Percentiles rank a stretch among this genome's conserved stretches.
Evolutionary conservation across 2,797 vertebrate genomes (phyloP).

Genomic region (Urocyon cinereoargenteus): DNA sequence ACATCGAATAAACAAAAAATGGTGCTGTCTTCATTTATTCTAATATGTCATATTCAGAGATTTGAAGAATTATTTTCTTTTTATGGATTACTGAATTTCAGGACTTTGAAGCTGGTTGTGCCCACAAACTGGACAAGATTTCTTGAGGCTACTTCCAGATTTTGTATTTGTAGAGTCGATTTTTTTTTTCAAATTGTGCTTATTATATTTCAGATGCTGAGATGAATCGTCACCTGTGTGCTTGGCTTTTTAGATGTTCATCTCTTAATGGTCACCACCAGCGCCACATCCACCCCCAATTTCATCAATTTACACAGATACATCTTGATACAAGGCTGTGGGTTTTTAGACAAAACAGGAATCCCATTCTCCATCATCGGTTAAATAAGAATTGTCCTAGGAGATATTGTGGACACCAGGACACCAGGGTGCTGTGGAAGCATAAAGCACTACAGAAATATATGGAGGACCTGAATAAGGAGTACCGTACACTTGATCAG

Average conservation of each 20-base stretch:
- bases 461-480: constrained; percentile 88
- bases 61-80: constrained; percentile 48
- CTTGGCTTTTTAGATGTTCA: constrained; percentile 78
- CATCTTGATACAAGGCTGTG: constrained; percentile 51
- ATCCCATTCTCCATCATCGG: background rate
- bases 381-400: constrained; percentile 61
- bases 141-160: background rate
- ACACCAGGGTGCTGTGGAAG: constrained; percentile 86
- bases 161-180: background rate
- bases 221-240: constrained; percentile 84
- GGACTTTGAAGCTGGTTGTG: background rate
- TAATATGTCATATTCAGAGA: constrained; percentile 29
- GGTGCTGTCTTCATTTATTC: constrained; percentile 29
- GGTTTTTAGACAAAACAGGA: constrained; percentile 68
- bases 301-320: constrained; percentile 58
- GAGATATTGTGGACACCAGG: constrained; percentile 79
- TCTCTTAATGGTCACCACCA: constrained; percentile 56
- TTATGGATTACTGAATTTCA: constrained; percentile 31
- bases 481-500: constrained; percentile 85
- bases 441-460: constrained; percentile 89
- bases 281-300: background rate
- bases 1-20: background rate
- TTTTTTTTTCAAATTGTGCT: background rate
- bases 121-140: constrained; percentile 9
- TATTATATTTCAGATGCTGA: constrained; percentile 82